These are phyloP conservation scores for Clistopyga incitator DNA, from an alignment of 2,888 invertebrate species.

Conservation along the genomic window DNA sequence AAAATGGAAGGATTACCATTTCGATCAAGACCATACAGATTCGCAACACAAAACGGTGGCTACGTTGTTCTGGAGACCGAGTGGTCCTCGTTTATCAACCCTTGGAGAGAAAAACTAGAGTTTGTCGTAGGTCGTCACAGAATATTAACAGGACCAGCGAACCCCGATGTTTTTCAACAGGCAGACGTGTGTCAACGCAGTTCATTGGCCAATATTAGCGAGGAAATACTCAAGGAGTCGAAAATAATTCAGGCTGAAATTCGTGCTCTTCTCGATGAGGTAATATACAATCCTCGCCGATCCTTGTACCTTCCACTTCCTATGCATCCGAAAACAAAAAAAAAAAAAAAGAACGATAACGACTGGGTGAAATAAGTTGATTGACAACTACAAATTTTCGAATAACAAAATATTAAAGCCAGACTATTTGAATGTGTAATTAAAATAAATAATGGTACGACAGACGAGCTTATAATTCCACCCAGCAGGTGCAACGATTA, in stretches of 20 bases:
- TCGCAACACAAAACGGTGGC: constrained; percentile 93
- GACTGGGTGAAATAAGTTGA: not conserved
- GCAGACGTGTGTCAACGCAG: constrained; percentile 80
- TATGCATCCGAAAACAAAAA: not conserved
- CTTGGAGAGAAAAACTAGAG: constrained; percentile 96
- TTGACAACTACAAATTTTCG: not conserved
- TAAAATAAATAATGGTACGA: not conserved
- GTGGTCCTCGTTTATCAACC: constrained; percentile 97
- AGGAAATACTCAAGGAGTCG: constrained; percentile 87
- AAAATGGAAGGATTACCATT: constrained; percentile 90
- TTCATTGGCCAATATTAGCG: constrained; percentile 84
- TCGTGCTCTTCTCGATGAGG: constrained; percentile 89
- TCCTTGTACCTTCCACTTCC: not conserved
- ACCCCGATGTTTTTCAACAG: constrained; percentile 90
- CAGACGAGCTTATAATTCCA: constrained; percentile 6
- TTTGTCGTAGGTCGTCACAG: constrained; percentile 95
- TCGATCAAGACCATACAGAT: constrained; percentile 91
- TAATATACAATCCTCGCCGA: constrained; percentile 76
- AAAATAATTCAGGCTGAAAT: constrained; percentile 89
- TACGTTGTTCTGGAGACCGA: constrained; percentile 95
- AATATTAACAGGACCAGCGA: constrained; percentile 90
- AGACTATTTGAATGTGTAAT: not conserved
- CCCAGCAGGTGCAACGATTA: constrained; percentile 30
- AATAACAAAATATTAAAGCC: not conserved
- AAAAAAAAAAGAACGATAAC: too few relatives aligned